Percentiles rank a stretch among this genome's conserved stretches.
Evolutionary conservation across 2,888 invertebrate species (phyloP).

Genomic region (Caenorhabditis uteleia): DNA sequence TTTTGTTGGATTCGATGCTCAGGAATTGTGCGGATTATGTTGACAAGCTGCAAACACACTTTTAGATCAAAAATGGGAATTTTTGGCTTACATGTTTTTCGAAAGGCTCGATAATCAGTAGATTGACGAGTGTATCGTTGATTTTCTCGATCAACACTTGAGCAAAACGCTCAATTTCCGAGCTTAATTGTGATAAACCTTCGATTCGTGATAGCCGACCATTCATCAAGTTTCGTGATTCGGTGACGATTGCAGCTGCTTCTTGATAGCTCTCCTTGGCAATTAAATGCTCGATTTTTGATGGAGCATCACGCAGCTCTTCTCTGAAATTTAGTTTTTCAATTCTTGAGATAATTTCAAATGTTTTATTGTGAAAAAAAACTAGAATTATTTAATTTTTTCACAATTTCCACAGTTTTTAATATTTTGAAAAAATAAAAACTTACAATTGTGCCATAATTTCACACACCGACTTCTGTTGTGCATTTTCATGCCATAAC

Average conservation of each 20-base stretch:
- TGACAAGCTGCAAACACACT: conserved; percentile 41
- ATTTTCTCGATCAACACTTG: conserved; percentile 46
- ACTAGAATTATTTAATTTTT: conserved; percentile 1
- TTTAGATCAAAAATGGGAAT: neutral
- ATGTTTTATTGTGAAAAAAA: neutral
- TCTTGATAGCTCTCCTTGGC: conserved; percentile 26
- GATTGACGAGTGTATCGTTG: conserved; percentile 53
- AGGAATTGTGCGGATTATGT: conserved; percentile 43
- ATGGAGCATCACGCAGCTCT: conserved; percentile 46
- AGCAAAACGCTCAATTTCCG: conserved; percentile 34
- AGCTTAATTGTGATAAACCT: conserved; percentile 57
- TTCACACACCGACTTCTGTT: conserved; percentile 75
- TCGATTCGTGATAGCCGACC: conserved; percentile 57
- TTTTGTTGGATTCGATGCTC: conserved; percentile 46
- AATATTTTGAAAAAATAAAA: neutral
- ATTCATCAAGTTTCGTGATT: conserved; percentile 43
- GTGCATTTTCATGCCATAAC: conserved; percentile 93
- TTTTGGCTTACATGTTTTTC: conserved; percentile 52
- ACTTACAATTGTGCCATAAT: conserved; percentile 63
- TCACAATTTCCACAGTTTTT: neutral
- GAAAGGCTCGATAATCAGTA: conserved; percentile 63
- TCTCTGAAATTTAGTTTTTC: conserved; percentile 39
- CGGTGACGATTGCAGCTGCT: conserved; percentile 33
- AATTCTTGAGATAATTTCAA: too few species aligned
- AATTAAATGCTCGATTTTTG: conserved; percentile 35